Evolutionary conservation across 2,888 invertebrate genomes (phyloP).

Genomic region (Pollenia amentaria): DNA sequence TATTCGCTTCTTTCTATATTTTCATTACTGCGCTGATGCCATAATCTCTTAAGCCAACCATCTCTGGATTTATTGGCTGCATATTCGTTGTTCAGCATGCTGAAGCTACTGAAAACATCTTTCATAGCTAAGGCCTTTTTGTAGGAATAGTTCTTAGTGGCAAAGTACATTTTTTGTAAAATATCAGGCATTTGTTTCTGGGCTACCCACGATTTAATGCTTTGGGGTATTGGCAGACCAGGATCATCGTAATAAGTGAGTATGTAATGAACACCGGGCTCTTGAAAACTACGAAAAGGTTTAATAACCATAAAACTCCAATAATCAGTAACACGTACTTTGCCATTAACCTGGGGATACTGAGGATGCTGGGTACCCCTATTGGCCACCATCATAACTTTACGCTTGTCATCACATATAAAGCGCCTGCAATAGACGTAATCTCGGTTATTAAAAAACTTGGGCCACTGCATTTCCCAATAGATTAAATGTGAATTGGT

Average conservation of each 20-base stretch:
- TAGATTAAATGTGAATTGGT: constrained; percentile 91
- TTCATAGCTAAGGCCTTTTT: constrained; percentile 83
- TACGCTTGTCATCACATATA: constrained; percentile 86
- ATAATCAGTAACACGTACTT: constrained; percentile 91
- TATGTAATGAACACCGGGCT: constrained; percentile 87
- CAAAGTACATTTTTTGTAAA: constrained; percentile 88
- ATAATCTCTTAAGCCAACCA: constrained; percentile 77
- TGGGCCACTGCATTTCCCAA: constrained; percentile 96
- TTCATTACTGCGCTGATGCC: constrained; percentile 70
- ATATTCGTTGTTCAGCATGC: constrained; percentile 79
- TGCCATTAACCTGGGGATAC: constrained; percentile 88
- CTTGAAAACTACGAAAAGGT: constrained; percentile 85
- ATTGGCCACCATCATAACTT: constrained; percentile 88
- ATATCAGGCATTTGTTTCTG: constrained; percentile 92
- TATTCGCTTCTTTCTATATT: constrained; percentile 48
- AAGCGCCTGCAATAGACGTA: constrained; percentile 93
- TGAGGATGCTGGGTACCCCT: constrained; percentile 89
- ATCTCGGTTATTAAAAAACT: constrained; percentile 93
- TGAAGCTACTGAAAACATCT: constrained; percentile 76
- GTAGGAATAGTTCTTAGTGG: constrained; percentile 87
- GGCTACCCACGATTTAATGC: constrained; percentile 90
- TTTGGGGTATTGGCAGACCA: constrained; percentile 89
- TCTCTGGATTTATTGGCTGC: constrained; percentile 80
- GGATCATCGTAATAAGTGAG: constrained; percentile 96
- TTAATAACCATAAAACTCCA: constrained; percentile 95